Evolutionary conservation across 2,888 invertebrate genomes (phyloP), one percentile per base, ranked within the genome.

Genomic region (Hirtodrosophila duncani): DNA sequence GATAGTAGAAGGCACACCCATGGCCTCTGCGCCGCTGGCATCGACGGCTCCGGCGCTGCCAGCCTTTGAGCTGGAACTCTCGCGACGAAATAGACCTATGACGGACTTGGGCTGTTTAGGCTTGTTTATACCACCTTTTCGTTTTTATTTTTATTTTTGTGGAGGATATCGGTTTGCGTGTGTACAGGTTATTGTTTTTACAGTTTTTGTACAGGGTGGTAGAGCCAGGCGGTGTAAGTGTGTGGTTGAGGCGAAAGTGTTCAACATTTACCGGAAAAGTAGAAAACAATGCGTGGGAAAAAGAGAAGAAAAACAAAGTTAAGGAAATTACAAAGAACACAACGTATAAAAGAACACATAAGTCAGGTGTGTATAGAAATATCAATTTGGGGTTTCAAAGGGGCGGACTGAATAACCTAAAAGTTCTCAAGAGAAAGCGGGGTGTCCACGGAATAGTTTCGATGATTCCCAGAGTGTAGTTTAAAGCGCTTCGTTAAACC

Each of bases 51-150:
- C 87, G 38, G 81, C 68, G 37, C 91, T 91, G 42, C 91, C 91
- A 41, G 74, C 82, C 58, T 80, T 82, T 0, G 94, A 94, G 77
- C 92, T 90, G 67, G 91, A 89, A 86, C 94, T 94, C 85, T 95
- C 95, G 83, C 94, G 91, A 82, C 94, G 91, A 88, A 95, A 95
- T 63, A 95, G 90, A 88, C 95, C 95, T 89, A 95, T 94, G 88
- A 95, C 94, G 87, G 95, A 94, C 88, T 93, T 93, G 75, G 92
- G 91, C 88, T 91, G 90, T 88, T 94, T 92, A 87, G 94, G 93
- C 89, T 94, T 93, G 88, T 94, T 94, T 87, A 95, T 92, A 83
- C 94, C 94, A 88, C 94, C 94, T 94, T 69, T 55, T n/a, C 10
- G 9, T 39, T 33, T 20, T 13, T 30, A 9, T 34, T 29, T 33